phyloP scores from a whole-genome alignment of 2,113 vertebrate genomes.

The Mobula hypostoma region DNA sequence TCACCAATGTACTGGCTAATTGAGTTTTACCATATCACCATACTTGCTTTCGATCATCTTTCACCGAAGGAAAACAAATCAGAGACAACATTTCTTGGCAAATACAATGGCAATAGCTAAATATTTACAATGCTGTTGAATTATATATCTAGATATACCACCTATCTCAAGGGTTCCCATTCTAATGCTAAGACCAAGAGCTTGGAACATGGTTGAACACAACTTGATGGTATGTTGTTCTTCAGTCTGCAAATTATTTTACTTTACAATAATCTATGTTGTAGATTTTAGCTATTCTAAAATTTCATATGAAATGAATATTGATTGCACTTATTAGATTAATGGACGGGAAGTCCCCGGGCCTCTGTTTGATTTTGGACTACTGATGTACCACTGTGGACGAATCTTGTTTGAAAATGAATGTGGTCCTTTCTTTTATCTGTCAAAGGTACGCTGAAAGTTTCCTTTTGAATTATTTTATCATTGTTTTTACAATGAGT shows the following conservation, averaged over 20 bases:
- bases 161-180: conserved; percentile 58
- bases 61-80: not conserved
- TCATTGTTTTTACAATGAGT: not conserved
- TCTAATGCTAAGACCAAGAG: conserved; percentile 67
- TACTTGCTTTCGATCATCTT: not conserved
- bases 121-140: not conserved
- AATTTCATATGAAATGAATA: not conserved
- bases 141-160: conserved; percentile 50
- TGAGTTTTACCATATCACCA: conserved; percentile 5
- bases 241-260: not conserved
- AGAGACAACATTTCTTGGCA: conserved; percentile 1
- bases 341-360: conserved; percentile 62
- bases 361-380: conserved; percentile 66
- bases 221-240: conserved; percentile 56
- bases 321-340: conserved; percentile 48
- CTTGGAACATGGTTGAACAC: conserved; percentile 69
- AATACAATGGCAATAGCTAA: not conserved
- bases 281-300: not conserved
- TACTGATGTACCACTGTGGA: conserved; percentile 64
- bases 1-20: not conserved
- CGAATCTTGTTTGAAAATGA: conserved; percentile 52
- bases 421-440: conserved; percentile 64
- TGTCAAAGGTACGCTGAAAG: conserved; percentile 57
- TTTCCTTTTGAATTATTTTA: not conserved
- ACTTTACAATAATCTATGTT: not conserved